phyloP scores from a whole-genome alignment of 1,140 invertebrate species.

The Wasmannia auropunctata region DNA sequence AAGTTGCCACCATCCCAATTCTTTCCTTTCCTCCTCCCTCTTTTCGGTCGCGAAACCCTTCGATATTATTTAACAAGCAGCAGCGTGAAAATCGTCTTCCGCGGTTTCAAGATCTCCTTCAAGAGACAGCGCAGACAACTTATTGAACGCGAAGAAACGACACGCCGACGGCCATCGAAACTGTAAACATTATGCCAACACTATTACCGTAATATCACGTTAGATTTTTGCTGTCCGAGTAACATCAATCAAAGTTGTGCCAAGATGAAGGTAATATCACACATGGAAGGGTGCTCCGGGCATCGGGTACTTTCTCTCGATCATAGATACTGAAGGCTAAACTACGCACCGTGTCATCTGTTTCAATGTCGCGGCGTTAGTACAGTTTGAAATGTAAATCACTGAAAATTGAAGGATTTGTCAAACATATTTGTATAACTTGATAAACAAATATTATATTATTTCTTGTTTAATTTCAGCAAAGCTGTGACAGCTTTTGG shows the following conservation, averaged over 20 bases:
- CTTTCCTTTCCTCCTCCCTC: not conserved
- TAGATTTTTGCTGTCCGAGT: slow-evolving; percentile 38
- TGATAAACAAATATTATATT: not conserved
- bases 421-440: not conserved
- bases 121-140: not conserved
- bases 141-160: not conserved
- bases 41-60: not conserved
- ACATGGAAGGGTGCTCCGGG: not conserved
- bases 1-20: slow-evolving; percentile 26
- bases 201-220: slow-evolving; percentile 27
- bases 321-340: slow-evolving; percentile 23
- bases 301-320: slow-evolving; percentile 29
- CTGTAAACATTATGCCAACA: slow-evolving; percentile 29
- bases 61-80: slow-evolving; percentile 9
- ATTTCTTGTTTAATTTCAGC: slow-evolving; percentile 2
- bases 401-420: not conserved
- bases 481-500: not conserved
- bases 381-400: not conserved
- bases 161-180: slow-evolving; percentile 1
- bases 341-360: slow-evolving; percentile 18
- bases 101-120: not conserved
- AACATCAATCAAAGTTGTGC: slow-evolving; percentile 40
- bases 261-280: slow-evolving; percentile 38
- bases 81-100: not conserved
- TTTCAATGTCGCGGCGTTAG: not conserved